These are phyloP conservation scores for Enteromius afrohamiltoni DNA, from an alignment of 2,797 vertebrate genomes.

Conservation along the genomic window DNA sequence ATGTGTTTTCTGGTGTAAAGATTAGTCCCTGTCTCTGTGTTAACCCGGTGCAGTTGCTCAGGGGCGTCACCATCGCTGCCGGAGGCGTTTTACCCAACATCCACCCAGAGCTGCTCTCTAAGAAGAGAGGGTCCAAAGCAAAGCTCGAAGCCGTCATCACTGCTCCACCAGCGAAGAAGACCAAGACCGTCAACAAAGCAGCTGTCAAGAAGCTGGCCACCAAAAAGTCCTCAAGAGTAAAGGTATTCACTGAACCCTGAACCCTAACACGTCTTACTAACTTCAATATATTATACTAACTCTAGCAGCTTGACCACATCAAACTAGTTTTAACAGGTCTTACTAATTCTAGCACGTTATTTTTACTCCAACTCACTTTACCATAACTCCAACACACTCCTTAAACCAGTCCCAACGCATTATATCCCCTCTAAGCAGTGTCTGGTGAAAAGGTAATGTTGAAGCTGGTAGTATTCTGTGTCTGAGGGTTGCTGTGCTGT, in stretches of 20 bases:
- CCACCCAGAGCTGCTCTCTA: conserved; percentile 93
- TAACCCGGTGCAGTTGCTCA: conserved; percentile 81
- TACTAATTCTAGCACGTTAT: not conserved
- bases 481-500: not conserved
- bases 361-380: no score
- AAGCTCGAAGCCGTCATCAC: conserved; percentile 94
- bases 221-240: conserved; percentile 44
- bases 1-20: not conserved
- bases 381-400: no score
- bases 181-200: conserved; percentile 88
- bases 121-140: conserved; percentile 93
- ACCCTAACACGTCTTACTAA: not conserved
- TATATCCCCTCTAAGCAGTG: not conserved
- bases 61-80: conserved; percentile 96
- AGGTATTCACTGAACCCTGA: conserved; percentile 34
- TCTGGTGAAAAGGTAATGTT: not conserved
- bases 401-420: not conserved
- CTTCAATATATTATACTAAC: not conserved
- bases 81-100: conserved; percentile 98
- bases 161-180: conserved; percentile 90
- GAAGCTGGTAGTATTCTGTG: not conserved
- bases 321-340: no score
- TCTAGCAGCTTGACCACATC: no score
- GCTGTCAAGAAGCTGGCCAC: conserved; percentile 80
- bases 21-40: not conserved